Conservation (phyloP, 1,140 invertebrate genomes). For the Cotesia chilonis region DNA sequence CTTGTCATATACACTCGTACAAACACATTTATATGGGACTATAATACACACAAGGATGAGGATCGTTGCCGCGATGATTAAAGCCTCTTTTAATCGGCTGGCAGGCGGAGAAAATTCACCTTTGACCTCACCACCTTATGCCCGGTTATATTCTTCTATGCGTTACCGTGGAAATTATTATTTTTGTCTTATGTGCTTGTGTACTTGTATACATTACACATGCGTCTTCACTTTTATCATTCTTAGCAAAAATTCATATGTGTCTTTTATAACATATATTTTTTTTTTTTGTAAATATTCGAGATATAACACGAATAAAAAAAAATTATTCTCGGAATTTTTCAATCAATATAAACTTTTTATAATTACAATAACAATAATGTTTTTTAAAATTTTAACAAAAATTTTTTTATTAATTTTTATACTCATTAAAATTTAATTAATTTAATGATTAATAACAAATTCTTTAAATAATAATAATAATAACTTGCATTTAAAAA, state of each 20-base stretch:
- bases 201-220: too few relatives aligned
- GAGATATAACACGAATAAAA: slow-evolving; percentile 5
- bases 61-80: slow-evolving; percentile 42
- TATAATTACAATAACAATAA: too few relatives aligned
- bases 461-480: too few relatives aligned
- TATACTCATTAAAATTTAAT: too few relatives aligned
- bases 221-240: too few relatives aligned
- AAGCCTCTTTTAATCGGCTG: slow-evolving; percentile 45
- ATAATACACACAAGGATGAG: slow-evolving; percentile 8
- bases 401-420: too few relatives aligned
- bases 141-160: slow-evolving; percentile 4
- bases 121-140: slow-evolving; percentile 36
- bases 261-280: too few relatives aligned
- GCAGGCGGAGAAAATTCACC: slow-evolving; percentile 44
- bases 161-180: not conserved
- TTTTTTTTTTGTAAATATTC: too few relatives aligned
- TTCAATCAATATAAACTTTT: not conserved
- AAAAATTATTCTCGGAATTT: slow-evolving; percentile 15
- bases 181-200: slow-evolving; percentile 13
- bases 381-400: too few relatives aligned
- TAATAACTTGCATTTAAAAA: too few relatives aligned
- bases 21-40: slow-evolving; percentile 1
- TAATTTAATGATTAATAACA: too few relatives aligned
- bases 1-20: slow-evolving; percentile 4
- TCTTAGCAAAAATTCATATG: too few relatives aligned